phyloP scores from a whole-genome alignment of 92 coral and sea anemone genomes.

The Siderastrea siderea region DNA sequence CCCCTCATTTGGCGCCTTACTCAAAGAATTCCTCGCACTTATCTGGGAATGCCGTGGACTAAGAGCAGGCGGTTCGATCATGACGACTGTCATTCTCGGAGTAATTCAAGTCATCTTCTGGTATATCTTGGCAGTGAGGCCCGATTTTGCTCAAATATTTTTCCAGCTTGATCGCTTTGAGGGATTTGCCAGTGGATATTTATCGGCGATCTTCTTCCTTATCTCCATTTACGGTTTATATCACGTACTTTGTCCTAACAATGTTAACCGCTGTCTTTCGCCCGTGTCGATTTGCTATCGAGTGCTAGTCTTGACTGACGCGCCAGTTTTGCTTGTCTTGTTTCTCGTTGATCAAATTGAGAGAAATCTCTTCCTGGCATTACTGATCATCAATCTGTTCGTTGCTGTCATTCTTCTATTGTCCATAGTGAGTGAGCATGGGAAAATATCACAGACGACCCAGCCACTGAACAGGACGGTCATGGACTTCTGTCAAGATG shows the following conservation, averaged over 20 bases:
- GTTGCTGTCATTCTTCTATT: not conserved
- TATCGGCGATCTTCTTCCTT: not conserved
- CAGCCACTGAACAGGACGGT: not conserved
- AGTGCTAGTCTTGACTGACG: not conserved
- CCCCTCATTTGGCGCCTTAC: not conserved
- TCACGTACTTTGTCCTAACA: slow-evolving; percentile 16
- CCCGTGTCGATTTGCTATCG: slow-evolving; percentile 3
- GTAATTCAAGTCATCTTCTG: slow-evolving; percentile 5
- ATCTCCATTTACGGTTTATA: slow-evolving; percentile 12
- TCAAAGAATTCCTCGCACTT: not conserved
- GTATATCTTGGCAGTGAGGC: slow-evolving; percentile 16
- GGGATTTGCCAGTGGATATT: not conserved
- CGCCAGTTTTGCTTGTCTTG: slow-evolving; percentile 12
- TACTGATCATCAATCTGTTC: not conserved
- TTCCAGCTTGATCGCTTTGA: not conserved
- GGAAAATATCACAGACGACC: not conserved
- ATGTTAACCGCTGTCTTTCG: not conserved
- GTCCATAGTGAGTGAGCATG: not conserved
- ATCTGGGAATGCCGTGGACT: not conserved
- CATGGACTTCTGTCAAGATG: no score
- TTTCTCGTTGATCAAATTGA: not conserved
- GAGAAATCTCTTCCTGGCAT: slow-evolving; percentile 12
- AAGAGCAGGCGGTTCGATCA: slow-evolving; percentile 15
- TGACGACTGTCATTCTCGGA: not conserved
- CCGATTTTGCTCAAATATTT: not conserved